phyloP scores from a whole-genome alignment of 2,797 vertebrate species.

The Simalia tracyae region DNA sequence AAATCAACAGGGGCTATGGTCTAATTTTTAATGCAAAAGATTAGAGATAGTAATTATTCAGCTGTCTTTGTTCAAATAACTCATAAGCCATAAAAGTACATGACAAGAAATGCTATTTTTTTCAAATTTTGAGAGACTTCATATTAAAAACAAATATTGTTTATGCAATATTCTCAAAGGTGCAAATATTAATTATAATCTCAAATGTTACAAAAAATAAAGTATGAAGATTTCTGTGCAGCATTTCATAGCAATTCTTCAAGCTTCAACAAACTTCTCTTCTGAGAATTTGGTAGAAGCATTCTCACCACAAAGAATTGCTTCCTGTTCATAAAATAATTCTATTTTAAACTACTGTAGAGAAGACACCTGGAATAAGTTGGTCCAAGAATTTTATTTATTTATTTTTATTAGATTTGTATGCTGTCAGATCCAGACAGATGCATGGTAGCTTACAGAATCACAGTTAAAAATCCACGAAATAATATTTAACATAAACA shows the following conservation, averaged over 20 bases:
- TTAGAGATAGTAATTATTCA: neutral
- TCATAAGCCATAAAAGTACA: neutral
- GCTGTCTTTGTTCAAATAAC: neutral
- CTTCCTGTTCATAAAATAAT: conserved; percentile 71
- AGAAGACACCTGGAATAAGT: conserved; percentile 27
- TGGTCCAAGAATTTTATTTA: conserved; percentile 6
- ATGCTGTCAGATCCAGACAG: neutral
- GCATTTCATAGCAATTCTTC: conserved; percentile 42
- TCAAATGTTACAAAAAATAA: neutral
- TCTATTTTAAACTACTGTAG: conserved; percentile 32
- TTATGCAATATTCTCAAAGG: neutral
- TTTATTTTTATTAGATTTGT: neutral
- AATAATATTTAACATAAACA: neutral
- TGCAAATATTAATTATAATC: neutral
- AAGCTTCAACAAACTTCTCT: conserved; percentile 69
- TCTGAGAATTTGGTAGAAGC: conserved; percentile 73
- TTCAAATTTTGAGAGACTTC: neutral
- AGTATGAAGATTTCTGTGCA: neutral
- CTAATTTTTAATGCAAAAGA: neutral
- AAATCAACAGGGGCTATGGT: neutral
- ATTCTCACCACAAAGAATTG: conserved; percentile 56
- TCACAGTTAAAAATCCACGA: neutral
- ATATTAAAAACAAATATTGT: neutral
- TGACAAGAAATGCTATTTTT: neutral
- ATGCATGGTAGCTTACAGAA: neutral